Base-by-base conservation (phyloP, 2,797 vertebrate species). In the Hirundo rustica region DNA sequence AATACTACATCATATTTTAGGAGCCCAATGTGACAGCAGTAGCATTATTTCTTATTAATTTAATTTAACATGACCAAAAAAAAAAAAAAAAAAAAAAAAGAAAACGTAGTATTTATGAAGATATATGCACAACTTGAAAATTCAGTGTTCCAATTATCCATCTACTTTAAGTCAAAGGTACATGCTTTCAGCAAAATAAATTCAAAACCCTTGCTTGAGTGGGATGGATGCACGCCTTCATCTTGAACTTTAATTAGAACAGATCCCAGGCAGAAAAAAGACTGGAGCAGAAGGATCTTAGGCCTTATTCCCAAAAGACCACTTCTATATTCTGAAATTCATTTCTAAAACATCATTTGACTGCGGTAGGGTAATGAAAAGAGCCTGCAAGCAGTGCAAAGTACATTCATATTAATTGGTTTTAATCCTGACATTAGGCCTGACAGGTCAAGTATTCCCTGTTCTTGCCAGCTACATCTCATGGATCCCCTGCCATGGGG, bases 321-420 rank as follows among this genome's bases (percentile, higher is more conserved):
- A 50, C 51, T 48, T 88, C 68, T 62, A 55, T 34, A 72, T 68
- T 55, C 65, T 67, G 55, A 81, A 92, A 95, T 70, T 81, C 40
- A 45, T 29, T 78, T 94, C 42, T 60, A 50, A 88, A 91, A 29
- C 25, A 61, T 15, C 21, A 13, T 81, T 72, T 73, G 54, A 36
- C n/a, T 68, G 25, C 0, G 0, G 50, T 10, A 10, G 11, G 40
- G 29, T 66, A 83, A 20, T 3, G 2, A 95, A 89, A 22, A 16
- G 50, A 81, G 48, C 53, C 50, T 47, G 51, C 6, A 18, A 36
- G 58, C 18, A 38, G 38, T 7, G 18, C 5, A 44, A 61, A 83
- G 4, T 1, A 0, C n/a, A 27, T 48, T 48, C 13, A 10, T 19
- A 81, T 25, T 23, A 62, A 86, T 2, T 66, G 5, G 1, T 58